Conservation (phyloP, 2,888 invertebrate species). For the Meta bourneti region DNA sequence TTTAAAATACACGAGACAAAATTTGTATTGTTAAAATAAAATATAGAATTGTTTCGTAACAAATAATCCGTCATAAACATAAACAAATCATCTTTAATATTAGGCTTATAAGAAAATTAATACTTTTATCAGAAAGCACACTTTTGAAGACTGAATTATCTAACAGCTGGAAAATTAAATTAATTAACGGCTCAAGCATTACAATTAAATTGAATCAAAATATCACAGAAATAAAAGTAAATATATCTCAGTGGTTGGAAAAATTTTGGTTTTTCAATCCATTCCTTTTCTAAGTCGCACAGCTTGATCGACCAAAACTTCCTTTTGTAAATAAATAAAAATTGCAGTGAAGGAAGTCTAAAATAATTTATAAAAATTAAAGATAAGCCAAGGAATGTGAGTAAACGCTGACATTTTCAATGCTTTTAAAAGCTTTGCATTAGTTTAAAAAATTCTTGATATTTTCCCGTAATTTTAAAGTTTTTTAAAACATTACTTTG, state of each 20-base stretch:
- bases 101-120: constrained; percentile 56
- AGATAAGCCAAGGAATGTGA: too few species aligned
- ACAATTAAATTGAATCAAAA: constrained; percentile 27
- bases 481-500: too few species aligned
- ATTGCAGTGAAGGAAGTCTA: not conserved
- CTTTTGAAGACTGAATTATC: not conserved
- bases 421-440: too few species aligned
- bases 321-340: constrained; percentile 3
- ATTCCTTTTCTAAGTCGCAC: constrained; percentile 52
- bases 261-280: constrained; percentile 53
- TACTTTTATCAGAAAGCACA: constrained; percentile 36
- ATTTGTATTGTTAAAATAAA: too few species aligned
- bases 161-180: not conserved
- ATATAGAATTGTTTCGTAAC: not conserved
- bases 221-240: constrained; percentile 67
- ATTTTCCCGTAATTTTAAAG: too few species aligned
- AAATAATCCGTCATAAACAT: constrained; percentile 8
- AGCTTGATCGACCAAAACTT: constrained; percentile 56
- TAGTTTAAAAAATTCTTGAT: too few species aligned
- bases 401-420: too few species aligned
- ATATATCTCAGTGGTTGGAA: constrained; percentile 28
- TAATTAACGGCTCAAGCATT: constrained; percentile 40
- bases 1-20: too few species aligned
- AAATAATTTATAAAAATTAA: not conserved
- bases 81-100: constrained; percentile 30